Conservation (phyloP, 2,113 vertebrate genomes). For the Centropristis striata region DNA sequence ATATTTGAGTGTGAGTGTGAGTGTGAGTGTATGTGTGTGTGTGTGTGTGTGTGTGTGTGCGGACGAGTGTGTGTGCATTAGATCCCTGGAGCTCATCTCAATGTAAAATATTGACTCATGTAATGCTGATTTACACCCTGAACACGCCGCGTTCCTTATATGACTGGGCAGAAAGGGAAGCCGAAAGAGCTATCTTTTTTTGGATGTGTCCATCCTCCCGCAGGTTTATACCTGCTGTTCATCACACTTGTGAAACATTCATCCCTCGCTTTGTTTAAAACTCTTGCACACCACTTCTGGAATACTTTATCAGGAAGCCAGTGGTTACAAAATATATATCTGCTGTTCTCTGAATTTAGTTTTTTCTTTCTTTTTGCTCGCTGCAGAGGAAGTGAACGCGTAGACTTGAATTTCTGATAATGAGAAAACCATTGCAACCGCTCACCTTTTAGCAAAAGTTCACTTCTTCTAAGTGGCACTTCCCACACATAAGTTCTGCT, state of each 20-base stretch:
- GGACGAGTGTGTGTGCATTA: slow-evolving; percentile 9
- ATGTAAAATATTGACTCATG: slow-evolving; percentile 39
- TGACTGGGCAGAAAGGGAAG: slow-evolving; percentile 70
- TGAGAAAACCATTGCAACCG: slow-evolving; percentile 69
- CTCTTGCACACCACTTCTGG: slow-evolving; percentile 68
- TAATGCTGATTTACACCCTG: slow-evolving; percentile 71
- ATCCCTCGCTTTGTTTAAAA: slow-evolving; percentile 77
- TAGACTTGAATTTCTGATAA: slow-evolving; percentile 70
- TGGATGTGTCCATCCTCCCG: slow-evolving; percentile 60
- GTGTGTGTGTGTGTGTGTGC: slow-evolving; percentile 27
- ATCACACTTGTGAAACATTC: slow-evolving; percentile 79
- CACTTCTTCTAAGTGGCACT: slow-evolving; percentile 47
- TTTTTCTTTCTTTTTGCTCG: slow-evolving; percentile 40
- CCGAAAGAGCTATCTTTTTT: slow-evolving; percentile 70
- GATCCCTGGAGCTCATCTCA: slow-evolving; percentile 48
- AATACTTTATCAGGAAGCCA: slow-evolving; percentile 79
- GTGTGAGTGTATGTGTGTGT: slow-evolving; percentile 2
- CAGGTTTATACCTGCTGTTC: slow-evolving; percentile 85
- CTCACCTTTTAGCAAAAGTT: slow-evolving; percentile 66
- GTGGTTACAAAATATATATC: slow-evolving; percentile 76
- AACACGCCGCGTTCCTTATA: slow-evolving; percentile 74
- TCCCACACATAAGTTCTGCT: slow-evolving; percentile 29
- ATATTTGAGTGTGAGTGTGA: slow-evolving; percentile 36
- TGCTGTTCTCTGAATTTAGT: slow-evolving; percentile 35
- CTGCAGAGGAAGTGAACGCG: slow-evolving; percentile 68